Evolutionary conservation across 2,113 vertebrate genomes (phyloP).

Genomic region (Laticauda laticaudata): DNA sequence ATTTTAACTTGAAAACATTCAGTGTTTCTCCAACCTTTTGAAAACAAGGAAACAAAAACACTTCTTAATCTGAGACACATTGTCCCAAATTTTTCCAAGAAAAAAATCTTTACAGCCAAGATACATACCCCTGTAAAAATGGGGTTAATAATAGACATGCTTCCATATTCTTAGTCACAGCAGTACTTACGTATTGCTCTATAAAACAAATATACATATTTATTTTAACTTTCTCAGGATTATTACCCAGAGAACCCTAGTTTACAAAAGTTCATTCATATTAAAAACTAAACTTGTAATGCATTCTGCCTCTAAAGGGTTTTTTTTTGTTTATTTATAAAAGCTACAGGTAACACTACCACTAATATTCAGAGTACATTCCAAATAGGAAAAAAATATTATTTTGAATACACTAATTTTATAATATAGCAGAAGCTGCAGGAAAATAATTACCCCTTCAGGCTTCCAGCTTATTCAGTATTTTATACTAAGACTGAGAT

Average conservation of each 20-base stretch:
- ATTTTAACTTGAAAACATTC: conserved; percentile 48
- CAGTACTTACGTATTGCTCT: conserved; percentile 43
- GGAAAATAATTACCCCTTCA: fast-evolving
- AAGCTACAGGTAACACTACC: conserved; percentile 24
- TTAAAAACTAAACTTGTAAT: conserved; percentile 44
- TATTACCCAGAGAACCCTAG: neutral
- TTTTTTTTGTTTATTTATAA: conserved; percentile 36
- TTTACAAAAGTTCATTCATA: conserved; percentile 35
- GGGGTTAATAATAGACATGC: conserved; percentile 41
- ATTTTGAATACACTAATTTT: conserved; percentile 34
- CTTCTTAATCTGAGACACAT: conserved; percentile 62
- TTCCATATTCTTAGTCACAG: conserved; percentile 32
- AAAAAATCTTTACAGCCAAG: conserved; percentile 56
- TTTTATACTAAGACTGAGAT: conserved; percentile 24
- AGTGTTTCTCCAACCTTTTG: conserved; percentile 34
- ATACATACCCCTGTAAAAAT: conserved; percentile 66
- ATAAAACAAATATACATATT: conserved; percentile 60
- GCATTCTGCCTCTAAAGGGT: conserved; percentile 39
- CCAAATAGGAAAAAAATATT: conserved; percentile 51
- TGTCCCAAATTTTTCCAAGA: conserved; percentile 68
- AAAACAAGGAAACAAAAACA: conserved; percentile 51
- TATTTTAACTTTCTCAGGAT: conserved; percentile 28
- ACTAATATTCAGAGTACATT: conserved; percentile 59
- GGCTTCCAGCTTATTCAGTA: neutral
- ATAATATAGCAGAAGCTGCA: conserved; percentile 41